Evolutionary conservation across 2,888 invertebrate species (phyloP), one percentile per base, ranked within the genome.

Genomic region (Chymomyza caudatula): DNA sequence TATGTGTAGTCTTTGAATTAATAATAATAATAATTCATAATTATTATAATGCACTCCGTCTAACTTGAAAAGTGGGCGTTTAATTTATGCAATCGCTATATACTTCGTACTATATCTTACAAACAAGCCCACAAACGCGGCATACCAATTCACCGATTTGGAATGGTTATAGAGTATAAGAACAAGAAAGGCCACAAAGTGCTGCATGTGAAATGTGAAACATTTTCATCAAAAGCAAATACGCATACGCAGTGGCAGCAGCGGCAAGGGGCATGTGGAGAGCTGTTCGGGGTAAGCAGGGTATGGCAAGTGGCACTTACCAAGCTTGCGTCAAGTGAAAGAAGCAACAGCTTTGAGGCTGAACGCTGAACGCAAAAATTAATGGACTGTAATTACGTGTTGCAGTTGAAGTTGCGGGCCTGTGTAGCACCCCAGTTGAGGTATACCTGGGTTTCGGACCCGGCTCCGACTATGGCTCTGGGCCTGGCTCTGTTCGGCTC

Each of bases 311-410:
- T 72, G 75, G 85, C 82, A 85, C 85, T 81, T 82, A 78, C 74
- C 82, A 73, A 73, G 68, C 76, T 74, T 81, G 71, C 74, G 71
- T 73, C 84, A 77, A 82, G 80, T 79, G 76, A 69, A 73, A 79
- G 70, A 74, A 73, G 56, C 52, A 58, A 61, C 60, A 60, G 44
- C 57, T 51, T 20, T 51, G 51, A 20, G 20, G 20, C 51, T 20
- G 51, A 47, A 15, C 44, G 17, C 44, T 49, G 55, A 70, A 51
- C 66, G 65, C 67, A 63, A 63, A 66, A 85, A 69, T 82, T 81
- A 81, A 81, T 81, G 81, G 78, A 68, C 81, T 81, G 76, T 78
- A 81, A 81, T 81, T 81, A 82, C 73, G 72, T 68, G 72, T 75
- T 70, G 72, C 72, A 74, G 66, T 73, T 67, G 47, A 15, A 47